These are phyloP conservation scores for Anastrepha obliqua DNA, from an alignment of 1,140 invertebrate genomes.

Conservation along the genomic window DNA sequence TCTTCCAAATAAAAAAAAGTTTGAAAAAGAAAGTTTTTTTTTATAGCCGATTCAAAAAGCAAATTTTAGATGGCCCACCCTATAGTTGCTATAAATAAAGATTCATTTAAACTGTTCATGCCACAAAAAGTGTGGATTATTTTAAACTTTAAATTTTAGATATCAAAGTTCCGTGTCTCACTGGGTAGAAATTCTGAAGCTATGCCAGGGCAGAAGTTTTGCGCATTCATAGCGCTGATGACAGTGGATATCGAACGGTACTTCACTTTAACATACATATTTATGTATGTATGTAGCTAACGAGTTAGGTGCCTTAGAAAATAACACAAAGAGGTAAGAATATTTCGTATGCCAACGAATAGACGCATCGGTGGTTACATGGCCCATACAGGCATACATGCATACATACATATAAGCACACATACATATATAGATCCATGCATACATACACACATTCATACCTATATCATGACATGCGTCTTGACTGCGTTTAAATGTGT, in stretches of 20 bases:
- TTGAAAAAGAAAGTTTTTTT: too few species aligned
- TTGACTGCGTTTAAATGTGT: neutral
- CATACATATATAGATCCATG: neutral
- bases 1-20: too few species aligned
- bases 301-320: neutral
- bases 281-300: neutral
- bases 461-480: neutral
- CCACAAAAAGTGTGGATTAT: too few species aligned
- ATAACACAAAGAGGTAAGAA: neutral
- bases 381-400: too few species aligned
- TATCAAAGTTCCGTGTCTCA: neutral
- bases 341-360: neutral
- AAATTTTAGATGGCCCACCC: too few species aligned
- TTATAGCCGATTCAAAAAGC: too few species aligned
- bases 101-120: too few species aligned
- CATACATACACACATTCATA: neutral
- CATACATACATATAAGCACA: neutral
- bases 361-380: too few species aligned
- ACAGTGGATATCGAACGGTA: slow-evolving; percentile 7
- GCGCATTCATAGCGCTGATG: neutral
- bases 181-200: neutral
- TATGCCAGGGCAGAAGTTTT: neutral
- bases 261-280: neutral
- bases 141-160: too few species aligned
- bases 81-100: too few species aligned